A percentile compares a stretch with the other conserved stretches of the same genome.
Conservation (phyloP, 2,113 vertebrate genomes). For the Vimba vimba region DNA sequence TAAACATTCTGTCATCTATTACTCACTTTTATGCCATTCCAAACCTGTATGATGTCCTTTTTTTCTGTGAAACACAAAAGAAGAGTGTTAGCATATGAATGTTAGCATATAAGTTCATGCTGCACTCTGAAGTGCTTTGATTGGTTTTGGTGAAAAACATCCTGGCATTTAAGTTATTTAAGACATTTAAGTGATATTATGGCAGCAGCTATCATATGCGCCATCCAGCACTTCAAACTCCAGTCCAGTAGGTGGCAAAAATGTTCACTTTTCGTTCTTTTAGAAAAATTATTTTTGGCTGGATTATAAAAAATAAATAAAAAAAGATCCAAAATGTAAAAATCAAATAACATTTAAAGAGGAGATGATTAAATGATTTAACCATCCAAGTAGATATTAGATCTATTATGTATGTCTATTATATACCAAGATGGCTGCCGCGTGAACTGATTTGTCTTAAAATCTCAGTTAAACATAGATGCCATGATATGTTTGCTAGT, state of each 20-base stretch:
- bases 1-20: too few relatives aligned
- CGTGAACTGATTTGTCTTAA: not conserved
- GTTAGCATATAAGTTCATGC: not conserved
- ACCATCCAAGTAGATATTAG: not conserved
- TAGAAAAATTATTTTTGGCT: not conserved
- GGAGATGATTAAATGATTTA: not conserved
- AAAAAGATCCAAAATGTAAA: not conserved
- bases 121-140: not conserved
- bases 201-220: not conserved
- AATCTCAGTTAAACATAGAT: not conserved
- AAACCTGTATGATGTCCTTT: not conserved
- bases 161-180: not conserved
- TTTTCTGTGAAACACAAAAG: not conserved
- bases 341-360: not conserved
- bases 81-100: not conserved
- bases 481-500: not conserved
- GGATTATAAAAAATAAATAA: not conserved
- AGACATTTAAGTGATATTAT: not conserved
- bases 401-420: not conserved
- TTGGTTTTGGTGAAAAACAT: not conserved
- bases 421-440: not conserved
- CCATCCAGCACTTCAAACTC: not conserved
- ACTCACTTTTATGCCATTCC: not conserved
- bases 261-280: not conserved
- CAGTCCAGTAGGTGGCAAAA: not conserved